phyloP scores from a whole-genome alignment of 2,797 vertebrate genomes.

The Thunnus albacares region DNA sequence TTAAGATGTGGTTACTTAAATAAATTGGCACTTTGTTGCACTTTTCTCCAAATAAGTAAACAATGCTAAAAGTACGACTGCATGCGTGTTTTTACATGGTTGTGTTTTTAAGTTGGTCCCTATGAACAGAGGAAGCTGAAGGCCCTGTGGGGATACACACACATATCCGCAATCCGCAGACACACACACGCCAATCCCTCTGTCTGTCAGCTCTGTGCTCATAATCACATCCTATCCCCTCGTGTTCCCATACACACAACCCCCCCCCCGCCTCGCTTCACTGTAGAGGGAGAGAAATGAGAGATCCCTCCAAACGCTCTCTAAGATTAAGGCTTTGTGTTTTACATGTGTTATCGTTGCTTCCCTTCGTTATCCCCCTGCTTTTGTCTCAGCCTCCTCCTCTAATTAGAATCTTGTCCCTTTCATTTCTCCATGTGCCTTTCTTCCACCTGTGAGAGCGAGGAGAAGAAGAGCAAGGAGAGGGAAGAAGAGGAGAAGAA shows the following conservation, averaged over 20 bases:
- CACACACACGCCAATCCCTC: constrained; percentile 57
- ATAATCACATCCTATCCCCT: constrained; percentile 81
- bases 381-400: constrained; percentile 82
- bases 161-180: constrained; percentile 34
- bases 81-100: constrained; percentile 53
- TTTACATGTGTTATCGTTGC: constrained; percentile 84
- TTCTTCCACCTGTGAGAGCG: constrained; percentile 84
- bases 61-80: constrained; percentile 68
- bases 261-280: constrained; percentile 66
- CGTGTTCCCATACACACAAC: constrained; percentile 67
- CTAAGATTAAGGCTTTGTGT: constrained; percentile 85
- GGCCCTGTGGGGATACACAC: constrained; percentile 68
- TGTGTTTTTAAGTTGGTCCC: constrained; percentile 68
- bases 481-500: constrained; percentile 51
- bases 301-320: constrained; percentile 80
- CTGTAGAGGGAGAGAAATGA: constrained; percentile 73
- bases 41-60: constrained; percentile 72
- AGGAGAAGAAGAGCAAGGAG: constrained; percentile 56
- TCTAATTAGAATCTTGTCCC: constrained; percentile 84
- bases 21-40: constrained; percentile 65
- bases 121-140: constrained; percentile 65
- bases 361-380: constrained; percentile 81
- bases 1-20: constrained; percentile 53
- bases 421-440: constrained; percentile 79
- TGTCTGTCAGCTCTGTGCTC: constrained; percentile 78